Base-by-base conservation (phyloP, 2,797 vertebrate genomes). In the Falco columbarius region DNA sequence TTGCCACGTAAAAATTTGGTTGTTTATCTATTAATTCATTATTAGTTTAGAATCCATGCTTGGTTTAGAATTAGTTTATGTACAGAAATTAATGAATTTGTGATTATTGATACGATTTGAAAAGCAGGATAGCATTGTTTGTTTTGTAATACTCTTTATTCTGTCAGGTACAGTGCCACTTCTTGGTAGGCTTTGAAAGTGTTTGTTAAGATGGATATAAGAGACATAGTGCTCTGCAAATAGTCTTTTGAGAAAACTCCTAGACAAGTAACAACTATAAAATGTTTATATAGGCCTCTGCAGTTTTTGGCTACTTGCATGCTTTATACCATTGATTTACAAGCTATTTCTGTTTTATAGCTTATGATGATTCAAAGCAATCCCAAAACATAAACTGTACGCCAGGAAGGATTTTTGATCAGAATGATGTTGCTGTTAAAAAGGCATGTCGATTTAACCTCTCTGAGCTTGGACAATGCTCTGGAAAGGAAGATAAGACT, bases 361-460 rank as follows among this genome's bases (percentile, higher is more conserved):
- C 95, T 11, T 99, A 99, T 82, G 98, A 98, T 51, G 98, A 98
- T 86, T 98, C 98, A 42, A 87, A 98, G 62, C 99, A 99, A 98
- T 98, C 98, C 74, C 93, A 97, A 26, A 99, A 99, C 36, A 97
- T 97, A 61, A 16, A 47, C 17, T 99, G 99, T 89, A 3, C 90
- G 18, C 73, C 91, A 36, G 99, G 98, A 55, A 52, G 66, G n/a
- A 98, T 98, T 96, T 98, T 97, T 46, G 96, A 98, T 8, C 99
- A 99, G 97, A 97, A 98, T 27, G 97, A 96, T 13, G 36, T 72
- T 2, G 68, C 63, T 36, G 68, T 97, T 44, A 99, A 99, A 97
- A 97, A 97, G 82, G 98, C 98, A 1, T 99, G 99, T 96, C 98
- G 95, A 81, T 99, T 99, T 90, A 98, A 98, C 95, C 96, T 99